Conservation (phyloP, 2,888 invertebrate species). For the Macaria notata region DNA sequence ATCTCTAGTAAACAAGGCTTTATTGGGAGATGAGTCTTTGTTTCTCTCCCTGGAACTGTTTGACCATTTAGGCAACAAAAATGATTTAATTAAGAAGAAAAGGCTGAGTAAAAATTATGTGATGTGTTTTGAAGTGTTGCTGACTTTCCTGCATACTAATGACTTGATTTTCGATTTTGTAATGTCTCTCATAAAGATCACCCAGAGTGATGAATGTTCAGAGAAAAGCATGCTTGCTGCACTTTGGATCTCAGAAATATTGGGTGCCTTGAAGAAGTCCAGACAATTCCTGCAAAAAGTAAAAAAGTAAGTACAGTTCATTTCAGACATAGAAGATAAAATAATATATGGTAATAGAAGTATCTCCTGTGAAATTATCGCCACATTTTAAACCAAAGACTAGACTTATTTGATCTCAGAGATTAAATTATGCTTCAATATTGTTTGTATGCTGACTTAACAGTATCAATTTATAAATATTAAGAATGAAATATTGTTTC, state of each 20-base stretch:
- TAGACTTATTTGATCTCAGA: too few relatives aligned
- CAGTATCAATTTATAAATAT: too few relatives aligned
- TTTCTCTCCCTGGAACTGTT: conserved; percentile 63
- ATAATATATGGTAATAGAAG: too few relatives aligned
- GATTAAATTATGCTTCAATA: too few relatives aligned
- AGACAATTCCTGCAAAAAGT: conserved; percentile 54
- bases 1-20: conserved; percentile 47
- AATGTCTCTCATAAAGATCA: conserved; percentile 64
- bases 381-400: too few relatives aligned
- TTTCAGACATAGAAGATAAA: too few relatives aligned
- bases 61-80: conserved; percentile 46
- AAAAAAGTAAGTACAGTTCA: conserved; percentile 47
- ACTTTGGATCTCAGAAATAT: conserved; percentile 79
- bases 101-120: conserved; percentile 54
- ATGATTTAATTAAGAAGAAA: conserved; percentile 43
- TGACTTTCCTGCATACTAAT: conserved; percentile 76
- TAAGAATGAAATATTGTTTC: too few relatives aligned
- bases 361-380: too few relatives aligned
- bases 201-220: conserved; percentile 50
- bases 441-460: too few relatives aligned
- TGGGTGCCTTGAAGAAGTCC: conserved; percentile 64
- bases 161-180: conserved; percentile 74
- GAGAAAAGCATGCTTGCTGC: conserved; percentile 67
- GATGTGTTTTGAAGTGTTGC: conserved; percentile 79
- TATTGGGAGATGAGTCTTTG: conserved; percentile 60